Base-by-base conservation (phyloP, 2,113 vertebrate species). In the Pelecanoides urinatrix region DNA sequence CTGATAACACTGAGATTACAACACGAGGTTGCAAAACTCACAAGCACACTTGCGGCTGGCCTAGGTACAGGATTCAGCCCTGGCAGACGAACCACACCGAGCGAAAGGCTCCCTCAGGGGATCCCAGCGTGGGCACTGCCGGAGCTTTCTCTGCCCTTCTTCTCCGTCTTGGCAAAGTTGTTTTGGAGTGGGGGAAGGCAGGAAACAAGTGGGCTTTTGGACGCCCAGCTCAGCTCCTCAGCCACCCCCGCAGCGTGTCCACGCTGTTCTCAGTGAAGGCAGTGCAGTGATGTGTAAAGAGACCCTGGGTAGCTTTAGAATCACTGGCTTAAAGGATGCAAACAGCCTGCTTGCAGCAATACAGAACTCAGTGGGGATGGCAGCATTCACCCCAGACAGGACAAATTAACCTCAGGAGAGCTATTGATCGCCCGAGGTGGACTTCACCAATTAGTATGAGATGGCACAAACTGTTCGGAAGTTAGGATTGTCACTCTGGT, bases 401-500 rank as follows among this genome's bases (percentile, higher is more conserved):
- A 83, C 20, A 75, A 96, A 91, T 91, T 52, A 89, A 87, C 87
- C 93, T 82, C 94, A 59, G 80, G 95, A 92, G 89, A 95, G 25
- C 56, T 85, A 23, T 68, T 92, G 52, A 90, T 44, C 65, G 84
- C 73, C 84, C 80, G 75, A 75, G 70, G 80, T 85, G 80, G 80
- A 61, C 50, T 65, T 40, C 73, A 72, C 79, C 84, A 82, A 92
- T 96, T 93, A 88, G 61, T 22, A 75, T 11, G 66, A 84, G 44
- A 50, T 4, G 36, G 61, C 76, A 91, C 73, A 91, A 93, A 88
- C 30, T 11, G 5, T 77, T 72, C 26, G 73, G 73, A 77, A 90
- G 44, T 89, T 32, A 61, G 56, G n/a, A 65, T 34, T 71, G 76
- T 78, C 81, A 52, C 80, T 14, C 26, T 7, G 59, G 38, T 25